These are phyloP conservation scores for Gyrodactylus bullatarudis DNA, from an alignment of 1,140 invertebrate genomes.

Conservation along the genomic window DNA sequence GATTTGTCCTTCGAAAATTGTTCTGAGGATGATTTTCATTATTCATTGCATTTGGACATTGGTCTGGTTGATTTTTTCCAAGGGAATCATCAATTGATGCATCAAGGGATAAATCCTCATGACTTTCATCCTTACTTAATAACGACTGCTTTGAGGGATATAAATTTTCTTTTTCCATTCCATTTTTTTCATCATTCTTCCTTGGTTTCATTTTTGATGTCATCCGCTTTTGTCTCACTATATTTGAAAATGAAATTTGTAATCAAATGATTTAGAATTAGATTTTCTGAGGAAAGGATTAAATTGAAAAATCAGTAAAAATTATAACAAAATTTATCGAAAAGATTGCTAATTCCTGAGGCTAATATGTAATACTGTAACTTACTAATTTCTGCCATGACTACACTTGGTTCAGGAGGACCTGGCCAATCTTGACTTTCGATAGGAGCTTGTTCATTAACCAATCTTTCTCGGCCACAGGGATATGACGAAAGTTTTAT, in stretches of 20 bases:
- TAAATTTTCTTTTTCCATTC: not conserved
- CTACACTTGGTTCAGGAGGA: not conserved
- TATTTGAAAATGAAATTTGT: too few species aligned
- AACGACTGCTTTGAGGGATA: not conserved
- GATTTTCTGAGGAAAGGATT: too few species aligned
- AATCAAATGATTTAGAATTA: too few species aligned
- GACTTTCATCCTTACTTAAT: not conserved
- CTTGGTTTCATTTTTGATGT: not conserved
- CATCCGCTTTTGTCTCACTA: not conserved
- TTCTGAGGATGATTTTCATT: not conserved
- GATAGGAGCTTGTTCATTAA: not conserved
- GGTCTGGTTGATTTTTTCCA: not conserved
- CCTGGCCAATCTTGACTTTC: not conserved
- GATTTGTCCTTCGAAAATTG: not conserved
- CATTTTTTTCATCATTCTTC: too few species aligned
- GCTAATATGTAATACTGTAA: too few species aligned
- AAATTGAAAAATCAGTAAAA: too few species aligned
- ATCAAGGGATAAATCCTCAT: not conserved
- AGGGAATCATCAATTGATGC: not conserved
- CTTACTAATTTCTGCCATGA: not conserved
- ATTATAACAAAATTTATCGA: too few species aligned
- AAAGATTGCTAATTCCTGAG: too few species aligned
- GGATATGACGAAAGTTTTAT: not conserved
- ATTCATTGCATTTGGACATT: not conserved
- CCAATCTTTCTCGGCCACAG: not conserved